Evolutionary conservation across 2,797 vertebrate genomes (phyloP).

Genomic region (Limnodromus scolopaceus): DNA sequence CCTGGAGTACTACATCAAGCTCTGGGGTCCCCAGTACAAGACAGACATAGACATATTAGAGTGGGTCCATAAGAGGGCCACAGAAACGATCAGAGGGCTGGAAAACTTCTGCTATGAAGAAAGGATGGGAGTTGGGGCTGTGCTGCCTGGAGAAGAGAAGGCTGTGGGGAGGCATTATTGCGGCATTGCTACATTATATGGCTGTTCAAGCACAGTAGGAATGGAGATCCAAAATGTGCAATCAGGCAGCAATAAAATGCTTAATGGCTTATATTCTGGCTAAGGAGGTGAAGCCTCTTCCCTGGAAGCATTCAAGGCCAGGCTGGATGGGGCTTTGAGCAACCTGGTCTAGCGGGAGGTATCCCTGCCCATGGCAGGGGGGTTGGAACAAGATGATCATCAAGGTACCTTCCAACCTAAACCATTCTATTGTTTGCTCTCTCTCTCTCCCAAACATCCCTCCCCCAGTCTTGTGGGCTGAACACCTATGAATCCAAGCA

Average conservation of each 20-base stretch:
- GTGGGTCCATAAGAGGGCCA: not conserved
- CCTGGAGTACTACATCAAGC: not conserved
- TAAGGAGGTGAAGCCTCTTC: not conserved
- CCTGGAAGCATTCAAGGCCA: no score
- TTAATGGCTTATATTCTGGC: not conserved
- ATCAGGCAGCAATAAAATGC: not conserved
- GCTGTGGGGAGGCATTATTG: not conserved
- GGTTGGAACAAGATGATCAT: no score
- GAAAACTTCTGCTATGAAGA: not conserved
- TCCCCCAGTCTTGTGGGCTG: rapidly evolving
- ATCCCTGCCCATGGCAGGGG: no score
- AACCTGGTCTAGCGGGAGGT: no score
- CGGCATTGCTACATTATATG: not conserved
- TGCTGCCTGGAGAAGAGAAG: not conserved
- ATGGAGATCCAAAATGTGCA: not conserved
- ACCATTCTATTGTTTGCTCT: not conserved
- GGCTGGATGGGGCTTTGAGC: no score
- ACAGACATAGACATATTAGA: not conserved
- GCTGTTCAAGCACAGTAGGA: not conserved
- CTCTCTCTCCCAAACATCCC: not conserved
- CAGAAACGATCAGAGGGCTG: not conserved
- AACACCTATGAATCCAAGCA: not conserved
- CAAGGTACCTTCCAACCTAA: no score
- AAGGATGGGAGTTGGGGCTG: not conserved
- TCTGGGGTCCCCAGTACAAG: not conserved